phyloP scores from a whole-genome alignment of 2,797 vertebrate genomes.

The Tiaroga cobitis region DNA sequence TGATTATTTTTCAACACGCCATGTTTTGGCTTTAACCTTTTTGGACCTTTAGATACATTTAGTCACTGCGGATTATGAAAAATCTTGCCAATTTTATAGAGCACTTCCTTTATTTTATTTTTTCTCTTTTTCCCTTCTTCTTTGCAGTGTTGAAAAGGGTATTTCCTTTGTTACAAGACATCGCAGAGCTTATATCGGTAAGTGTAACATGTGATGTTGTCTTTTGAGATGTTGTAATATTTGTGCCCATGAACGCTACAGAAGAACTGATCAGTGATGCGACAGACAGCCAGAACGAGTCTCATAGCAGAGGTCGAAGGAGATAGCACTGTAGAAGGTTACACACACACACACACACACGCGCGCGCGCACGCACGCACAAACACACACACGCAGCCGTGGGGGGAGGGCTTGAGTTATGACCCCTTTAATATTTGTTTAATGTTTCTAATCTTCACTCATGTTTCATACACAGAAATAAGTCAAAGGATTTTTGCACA shows the following conservation, averaged over 20 bases:
- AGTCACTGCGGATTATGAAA: conserved; percentile 10
- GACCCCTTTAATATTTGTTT: conserved; percentile 14
- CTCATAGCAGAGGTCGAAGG: conserved; percentile 60
- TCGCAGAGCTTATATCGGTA: conserved; percentile 32
- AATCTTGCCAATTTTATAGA: not conserved
- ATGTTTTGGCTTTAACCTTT: not conserved
- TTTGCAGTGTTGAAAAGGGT: conserved; percentile 21
- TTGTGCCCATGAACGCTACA: not conserved
- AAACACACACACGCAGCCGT: too few species aligned
- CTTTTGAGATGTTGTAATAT: conserved; percentile 33
- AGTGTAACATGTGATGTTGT: conserved; percentile 30
- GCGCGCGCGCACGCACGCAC: not conserved
- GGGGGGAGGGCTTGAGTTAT: conserved; percentile 22
- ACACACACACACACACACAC: too few species aligned
- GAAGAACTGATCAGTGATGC: not conserved
- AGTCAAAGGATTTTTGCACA: conserved; percentile 12
- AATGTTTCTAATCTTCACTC: conserved; percentile 13
- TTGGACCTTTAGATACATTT: not conserved
- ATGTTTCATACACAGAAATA: conserved; percentile 11
- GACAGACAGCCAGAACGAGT: conserved; percentile 44
- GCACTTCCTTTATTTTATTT: conserved; percentile 23
- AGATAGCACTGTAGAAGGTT: not conserved
- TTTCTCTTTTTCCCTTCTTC: not conserved
- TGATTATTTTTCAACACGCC: not conserved
- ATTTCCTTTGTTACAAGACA: conserved; percentile 25